Percentiles rank a stretch among this genome's conserved stretches.
Conservation (phyloP, 2,113 vertebrate species). For the Dasypus novemcinctus region DNA sequence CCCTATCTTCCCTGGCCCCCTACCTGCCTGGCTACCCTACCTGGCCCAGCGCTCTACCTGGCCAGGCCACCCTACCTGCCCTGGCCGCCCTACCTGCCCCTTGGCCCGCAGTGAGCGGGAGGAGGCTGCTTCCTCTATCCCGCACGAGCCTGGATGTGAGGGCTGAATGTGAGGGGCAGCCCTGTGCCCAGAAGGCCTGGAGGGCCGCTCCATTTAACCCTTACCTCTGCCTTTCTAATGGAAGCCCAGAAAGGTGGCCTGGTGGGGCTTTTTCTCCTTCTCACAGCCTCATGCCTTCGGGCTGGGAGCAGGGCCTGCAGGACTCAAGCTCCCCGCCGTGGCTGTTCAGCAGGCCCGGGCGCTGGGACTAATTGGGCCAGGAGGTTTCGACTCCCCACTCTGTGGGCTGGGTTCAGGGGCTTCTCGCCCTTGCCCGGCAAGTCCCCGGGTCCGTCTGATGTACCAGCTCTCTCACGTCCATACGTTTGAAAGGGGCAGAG, state of each 20-base stretch:
- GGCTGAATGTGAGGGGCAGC: too few relatives aligned
- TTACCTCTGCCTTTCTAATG: neutral
- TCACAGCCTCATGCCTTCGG: fast-evolving
- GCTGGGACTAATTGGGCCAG: constrained; percentile 66
- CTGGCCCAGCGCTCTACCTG: too few relatives aligned
- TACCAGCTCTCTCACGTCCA: constrained; percentile 64
- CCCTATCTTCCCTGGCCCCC: too few relatives aligned
- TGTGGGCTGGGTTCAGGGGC: neutral
- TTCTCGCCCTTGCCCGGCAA: constrained; percentile 16
- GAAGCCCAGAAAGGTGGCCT: neutral
- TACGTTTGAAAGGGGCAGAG: constrained; percentile 78
- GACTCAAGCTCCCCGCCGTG: constrained; percentile 40
- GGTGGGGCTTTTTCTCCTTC: constrained; percentile 49
- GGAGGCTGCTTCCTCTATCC: fast-evolving
- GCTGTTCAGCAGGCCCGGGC: constrained; percentile 58
- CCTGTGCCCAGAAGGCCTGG: neutral
- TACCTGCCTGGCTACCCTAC: too few relatives aligned
- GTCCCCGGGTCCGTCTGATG: constrained; percentile 39
- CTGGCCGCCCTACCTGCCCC: too few relatives aligned
- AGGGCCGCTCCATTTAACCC: neutral
- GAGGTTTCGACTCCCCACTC: constrained; percentile 64
- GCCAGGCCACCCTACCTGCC: too few relatives aligned
- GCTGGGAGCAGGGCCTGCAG: neutral
- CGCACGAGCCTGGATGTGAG: too few relatives aligned
- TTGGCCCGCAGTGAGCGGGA: neutral